These are phyloP conservation scores for Adelognathus sp. DNA, from an alignment of 2,888 invertebrate genomes.

Conservation along the genomic window DNA sequence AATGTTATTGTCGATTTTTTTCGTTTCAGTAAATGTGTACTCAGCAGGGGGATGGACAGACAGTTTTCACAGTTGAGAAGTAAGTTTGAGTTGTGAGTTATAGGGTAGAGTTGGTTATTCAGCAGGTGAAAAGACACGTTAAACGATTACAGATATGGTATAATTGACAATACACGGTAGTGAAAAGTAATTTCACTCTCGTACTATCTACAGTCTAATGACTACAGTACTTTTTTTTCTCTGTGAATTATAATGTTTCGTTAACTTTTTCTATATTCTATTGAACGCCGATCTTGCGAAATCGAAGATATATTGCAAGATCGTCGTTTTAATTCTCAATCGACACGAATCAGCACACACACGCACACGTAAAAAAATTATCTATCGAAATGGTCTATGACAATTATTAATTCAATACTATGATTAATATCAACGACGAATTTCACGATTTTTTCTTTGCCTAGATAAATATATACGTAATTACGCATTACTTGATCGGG, in stretches of 20 bases:
- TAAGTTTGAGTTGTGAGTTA: neutral
- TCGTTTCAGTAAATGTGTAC: neutral
- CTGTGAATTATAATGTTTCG: conserved; percentile 65
- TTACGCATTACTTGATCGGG: conserved; percentile 24
- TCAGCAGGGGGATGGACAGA: conserved; percentile 25
- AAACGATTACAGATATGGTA: conserved; percentile 34
- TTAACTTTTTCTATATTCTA: conserved; percentile 51
- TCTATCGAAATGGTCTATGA: conserved; percentile 49
- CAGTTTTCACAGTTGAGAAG: conserved; percentile 10
- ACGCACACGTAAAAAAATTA: conserved; percentile 43
- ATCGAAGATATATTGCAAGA: conserved; percentile 31
- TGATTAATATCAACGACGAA: neutral
- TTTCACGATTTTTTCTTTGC: conserved; percentile 28
- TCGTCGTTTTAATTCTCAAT: conserved; percentile 20
- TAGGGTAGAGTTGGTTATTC: conserved; percentile 22
- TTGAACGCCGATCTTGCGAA: conserved; percentile 43
- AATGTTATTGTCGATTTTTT: conserved; percentile 13
- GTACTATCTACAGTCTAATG: conserved; percentile 76
- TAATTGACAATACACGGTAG: neutral
- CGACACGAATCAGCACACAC: conserved; percentile 39
- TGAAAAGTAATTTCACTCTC: conserved; percentile 67
- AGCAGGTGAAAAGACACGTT: conserved; percentile 34
- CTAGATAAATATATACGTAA: conserved; percentile 31
- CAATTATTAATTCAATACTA: conserved; percentile 8
- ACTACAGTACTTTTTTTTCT: conserved; percentile 73